A percentile compares a stretch with the other conserved stretches of the same genome.
These are phyloP conservation scores for Yasuhikotakia modesta DNA, from an alignment of 2,797 vertebrate species.

Conservation along the genomic window DNA sequence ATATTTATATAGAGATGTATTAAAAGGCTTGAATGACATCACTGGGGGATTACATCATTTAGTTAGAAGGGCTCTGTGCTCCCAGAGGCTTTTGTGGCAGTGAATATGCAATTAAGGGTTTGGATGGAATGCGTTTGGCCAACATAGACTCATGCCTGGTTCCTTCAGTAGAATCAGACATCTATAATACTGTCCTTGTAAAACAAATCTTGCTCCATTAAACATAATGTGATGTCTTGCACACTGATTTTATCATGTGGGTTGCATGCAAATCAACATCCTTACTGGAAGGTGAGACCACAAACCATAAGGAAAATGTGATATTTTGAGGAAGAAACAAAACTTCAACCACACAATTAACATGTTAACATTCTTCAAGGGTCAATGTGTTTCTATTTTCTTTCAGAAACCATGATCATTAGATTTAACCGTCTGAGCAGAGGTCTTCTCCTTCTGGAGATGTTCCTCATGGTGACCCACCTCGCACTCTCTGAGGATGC, in stretches of 20 bases:
- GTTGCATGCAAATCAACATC: conserved; percentile 47
- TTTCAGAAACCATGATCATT: conserved; percentile 67
- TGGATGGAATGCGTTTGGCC: conserved; percentile 54
- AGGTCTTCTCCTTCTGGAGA: conserved; percentile 64
- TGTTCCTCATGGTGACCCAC: conserved; percentile 67
- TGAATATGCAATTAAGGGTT: conserved; percentile 67
- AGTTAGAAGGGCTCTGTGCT: conserved; percentile 46
- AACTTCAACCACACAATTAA: background rate
- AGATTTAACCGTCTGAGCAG: conserved; percentile 65
- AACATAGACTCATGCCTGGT: conserved; percentile 60
- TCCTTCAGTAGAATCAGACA: conserved; percentile 54
- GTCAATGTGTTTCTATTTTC: conserved; percentile 51
- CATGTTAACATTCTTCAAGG: conserved; percentile 13
- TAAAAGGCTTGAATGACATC: conserved; percentile 71
- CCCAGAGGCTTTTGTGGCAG: conserved; percentile 61
- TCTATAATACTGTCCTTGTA: conserved; percentile 39
- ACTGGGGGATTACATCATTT: conserved; percentile 72
- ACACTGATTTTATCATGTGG: conserved; percentile 50
- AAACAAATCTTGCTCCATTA: conserved; percentile 56
- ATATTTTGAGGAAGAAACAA: conserved; percentile 24
- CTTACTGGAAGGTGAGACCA: conserved; percentile 52
- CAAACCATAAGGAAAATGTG: conserved; percentile 48
- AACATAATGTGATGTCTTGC: conserved; percentile 59
- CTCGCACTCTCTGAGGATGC: conserved; percentile 58
- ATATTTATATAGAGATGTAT: conserved; percentile 57